Base-by-base conservation (phyloP, 2,797 vertebrate genomes). In the Danio albolineatus region DNA sequence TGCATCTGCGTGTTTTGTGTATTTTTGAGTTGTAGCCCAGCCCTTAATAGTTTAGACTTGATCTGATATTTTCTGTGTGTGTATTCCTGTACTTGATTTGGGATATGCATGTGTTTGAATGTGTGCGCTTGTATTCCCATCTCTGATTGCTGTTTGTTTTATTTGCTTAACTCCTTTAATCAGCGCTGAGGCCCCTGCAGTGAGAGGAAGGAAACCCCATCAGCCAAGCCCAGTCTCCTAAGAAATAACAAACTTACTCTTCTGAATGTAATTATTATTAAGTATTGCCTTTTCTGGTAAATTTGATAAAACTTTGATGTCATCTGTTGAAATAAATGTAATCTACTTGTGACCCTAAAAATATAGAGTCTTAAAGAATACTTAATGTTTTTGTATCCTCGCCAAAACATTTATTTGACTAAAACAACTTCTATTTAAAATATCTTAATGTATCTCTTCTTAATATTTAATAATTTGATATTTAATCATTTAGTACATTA, bases 101-200 rank as follows among this genome's bases (percentile, higher is more conserved):
- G 21, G 38, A 69, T 54, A n/a, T 66, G 49, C 57, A 54, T 88
- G 82, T 56, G 41, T 88, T 85, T 88, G 85, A 81, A 87, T 86
- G 80, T 76, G 17, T 88, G 86, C 90, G 88, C 89, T 85, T 87
- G 86, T 87, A 44, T 85, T 88, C 85, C 81, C 84, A 83, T 84
- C 86, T 85, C 87, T 88, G 87, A 91, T 89, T 91, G 87, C 91
- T 91, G 89, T 84, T 84, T 84, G 75, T 81, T 84, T 81, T 74
- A 81, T 81, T 61, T 75, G 74, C 70, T 43, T 38, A 53, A 54
- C 64, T 69, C 76, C 82, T 84, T 84, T 84, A 81, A 84, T 84
- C 83, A 84, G 80, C 49, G 67, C 60, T 7, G 13, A 69, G 78
- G 61, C 54, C 73, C 66, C n/a, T 71, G 66, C 60, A 73, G 60